phyloP scores from a whole-genome alignment of 2,888 invertebrate genomes.

The Drosophila nigricruria region DNA sequence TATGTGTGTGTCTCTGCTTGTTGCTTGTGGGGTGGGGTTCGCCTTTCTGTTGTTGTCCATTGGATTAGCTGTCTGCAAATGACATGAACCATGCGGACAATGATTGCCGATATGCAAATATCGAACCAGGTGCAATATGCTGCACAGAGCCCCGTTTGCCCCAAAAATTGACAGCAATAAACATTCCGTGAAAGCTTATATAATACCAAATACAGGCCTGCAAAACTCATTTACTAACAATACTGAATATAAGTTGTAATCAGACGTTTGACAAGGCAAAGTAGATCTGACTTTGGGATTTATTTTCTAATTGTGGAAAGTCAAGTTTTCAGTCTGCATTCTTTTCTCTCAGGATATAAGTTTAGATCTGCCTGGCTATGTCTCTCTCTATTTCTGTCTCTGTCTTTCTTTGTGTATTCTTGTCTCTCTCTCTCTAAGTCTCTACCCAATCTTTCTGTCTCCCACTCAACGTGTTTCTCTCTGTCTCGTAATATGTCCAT shows the following conservation, averaged over 20 bases:
- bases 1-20: conserved; percentile 18
- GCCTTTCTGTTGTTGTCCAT: conserved; percentile 47
- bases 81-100: conserved; percentile 61
- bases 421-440: not conserved
- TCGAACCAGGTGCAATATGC: conserved; percentile 49
- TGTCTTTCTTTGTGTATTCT: not conserved
- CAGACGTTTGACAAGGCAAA: not conserved
- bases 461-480: fast-evolving
- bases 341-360: not conserved
- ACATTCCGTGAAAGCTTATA: conserved; percentile 33
- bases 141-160: not conserved
- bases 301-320: not conserved
- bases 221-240: not conserved
- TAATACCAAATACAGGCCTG: conserved; percentile 16
- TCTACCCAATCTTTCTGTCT: not conserved
- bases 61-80: conserved; percentile 61
- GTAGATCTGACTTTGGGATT: not conserved
- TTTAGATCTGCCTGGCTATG: not conserved
- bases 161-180: conserved; percentile 36
- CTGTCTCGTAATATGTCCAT: not conserved
- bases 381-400: not conserved
- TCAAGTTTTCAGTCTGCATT: not conserved
- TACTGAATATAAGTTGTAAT: not conserved
- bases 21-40: conserved; percentile 49
- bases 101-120: conserved; percentile 66